These are phyloP conservation scores for Gobiocypris rarus DNA, from an alignment of 2,113 vertebrate genomes.

Conservation along the genomic window DNA sequence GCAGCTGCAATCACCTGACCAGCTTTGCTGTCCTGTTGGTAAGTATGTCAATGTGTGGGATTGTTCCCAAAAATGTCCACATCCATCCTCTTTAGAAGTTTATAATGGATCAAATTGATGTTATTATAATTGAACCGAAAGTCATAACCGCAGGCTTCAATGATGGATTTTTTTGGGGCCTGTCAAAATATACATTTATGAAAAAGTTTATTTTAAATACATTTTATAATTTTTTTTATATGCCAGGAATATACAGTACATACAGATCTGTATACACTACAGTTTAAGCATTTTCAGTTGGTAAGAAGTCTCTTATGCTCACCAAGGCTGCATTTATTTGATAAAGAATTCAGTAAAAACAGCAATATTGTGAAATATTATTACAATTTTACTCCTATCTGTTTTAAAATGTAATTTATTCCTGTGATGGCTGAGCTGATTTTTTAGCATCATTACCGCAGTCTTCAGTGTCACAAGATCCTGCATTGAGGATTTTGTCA, in stretches of 20 bases:
- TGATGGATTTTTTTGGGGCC: neutral
- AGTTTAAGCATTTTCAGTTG: neutral
- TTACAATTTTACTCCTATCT: too few relatives aligned
- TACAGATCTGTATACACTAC: neutral
- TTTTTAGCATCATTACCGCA: neutral
- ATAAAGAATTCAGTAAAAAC: neutral
- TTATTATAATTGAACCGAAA: too few relatives aligned
- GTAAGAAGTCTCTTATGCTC: neutral
- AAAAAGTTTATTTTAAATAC: too few relatives aligned
- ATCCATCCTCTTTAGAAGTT: neutral
- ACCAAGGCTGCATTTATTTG: neutral
- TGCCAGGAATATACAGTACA: neutral
- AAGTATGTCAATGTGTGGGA: neutral
- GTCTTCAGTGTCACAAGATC: neutral
- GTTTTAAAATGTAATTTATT: neutral
- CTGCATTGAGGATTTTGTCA: too few relatives aligned
- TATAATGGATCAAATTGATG: too few relatives aligned
- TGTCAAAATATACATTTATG: neutral
- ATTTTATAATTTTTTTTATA: neutral
- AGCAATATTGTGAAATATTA: neutral
- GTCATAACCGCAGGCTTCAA: neutral
- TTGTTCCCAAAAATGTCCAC: neutral
- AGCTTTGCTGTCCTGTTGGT: constrained; percentile 93
- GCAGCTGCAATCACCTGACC: constrained; percentile 92
- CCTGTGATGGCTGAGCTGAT: neutral